Conservation (phyloP, 1,140 invertebrate genomes). For the Lordiphosa clarofinis region DNA sequence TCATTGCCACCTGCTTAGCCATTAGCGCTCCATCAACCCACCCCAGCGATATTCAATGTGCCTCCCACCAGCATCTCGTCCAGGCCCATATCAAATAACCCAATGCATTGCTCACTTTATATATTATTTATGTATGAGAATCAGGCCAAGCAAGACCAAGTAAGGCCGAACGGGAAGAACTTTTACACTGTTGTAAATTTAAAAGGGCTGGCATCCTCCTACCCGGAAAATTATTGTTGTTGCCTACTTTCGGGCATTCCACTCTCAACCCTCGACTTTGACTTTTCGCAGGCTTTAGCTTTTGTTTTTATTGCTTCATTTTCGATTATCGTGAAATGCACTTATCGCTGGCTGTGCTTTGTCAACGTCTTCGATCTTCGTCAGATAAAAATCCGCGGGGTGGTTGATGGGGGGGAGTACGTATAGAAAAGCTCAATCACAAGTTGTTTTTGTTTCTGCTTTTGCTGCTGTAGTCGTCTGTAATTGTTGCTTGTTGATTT, state of each 20-base stretch:
- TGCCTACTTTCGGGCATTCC: slow-evolving; percentile 30
- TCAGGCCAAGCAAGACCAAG: background rate
- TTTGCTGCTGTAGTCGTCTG: slow-evolving; percentile 17
- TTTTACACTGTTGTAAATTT: slow-evolving; percentile 24
- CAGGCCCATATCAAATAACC: slow-evolving; percentile 34
- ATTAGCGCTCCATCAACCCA: slow-evolving; percentile 20
- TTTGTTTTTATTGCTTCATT: slow-evolving; percentile 70
- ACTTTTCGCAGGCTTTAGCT: slow-evolving; percentile 34
- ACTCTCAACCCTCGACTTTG: slow-evolving; percentile 25
- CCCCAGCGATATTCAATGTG: slow-evolving; percentile 9
- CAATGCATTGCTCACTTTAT: slow-evolving; percentile 51
- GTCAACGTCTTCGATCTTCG: slow-evolving; percentile 69
- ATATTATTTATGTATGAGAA: slow-evolving; percentile 52
- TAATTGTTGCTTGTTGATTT: slow-evolving; percentile 75
- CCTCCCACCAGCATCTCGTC: background rate
- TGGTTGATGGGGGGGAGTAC: no score
- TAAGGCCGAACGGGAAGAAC: background rate
- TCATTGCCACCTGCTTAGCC: slow-evolving; percentile 34
- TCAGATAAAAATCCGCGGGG: slow-evolving; percentile 17
- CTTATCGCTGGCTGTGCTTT: slow-evolving; percentile 56
- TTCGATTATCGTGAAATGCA: slow-evolving; percentile 69
- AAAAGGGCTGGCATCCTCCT: slow-evolving; percentile 6
- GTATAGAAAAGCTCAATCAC: slow-evolving; percentile 45
- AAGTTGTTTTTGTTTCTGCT: slow-evolving; percentile 26
- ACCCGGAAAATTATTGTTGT: slow-evolving; percentile 47